A percentile compares a stretch with the other conserved stretches of the same genome.
phyloP scores from a whole-genome alignment of 2,113 vertebrate species.

The Pelmatolapia mariae region DNA sequence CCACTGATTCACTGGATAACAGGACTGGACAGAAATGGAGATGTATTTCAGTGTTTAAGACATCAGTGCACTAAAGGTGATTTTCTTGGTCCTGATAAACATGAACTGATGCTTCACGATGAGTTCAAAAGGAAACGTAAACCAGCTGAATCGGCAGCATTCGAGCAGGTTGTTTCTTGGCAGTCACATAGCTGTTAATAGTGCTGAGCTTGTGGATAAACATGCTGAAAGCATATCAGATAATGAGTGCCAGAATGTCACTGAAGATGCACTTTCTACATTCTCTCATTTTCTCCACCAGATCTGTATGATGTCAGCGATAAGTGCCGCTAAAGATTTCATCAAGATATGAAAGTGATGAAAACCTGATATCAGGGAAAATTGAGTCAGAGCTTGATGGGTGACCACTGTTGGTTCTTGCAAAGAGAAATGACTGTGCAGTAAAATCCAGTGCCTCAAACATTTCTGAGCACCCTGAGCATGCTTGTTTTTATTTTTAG shows the following conservation, averaged over 20 bases:
- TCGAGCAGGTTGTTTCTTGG: neutral
- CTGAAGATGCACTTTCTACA: neutral
- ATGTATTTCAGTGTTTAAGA: neutral
- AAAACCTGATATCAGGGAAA: neutral
- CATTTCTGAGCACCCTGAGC: neutral
- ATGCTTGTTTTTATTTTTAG: neutral
- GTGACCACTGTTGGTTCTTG: neutral
- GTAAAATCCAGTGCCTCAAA: neutral
- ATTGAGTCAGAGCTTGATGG: fast-evolving
- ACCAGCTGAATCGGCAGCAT: neutral
- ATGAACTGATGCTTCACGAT: neutral
- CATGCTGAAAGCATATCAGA: neutral
- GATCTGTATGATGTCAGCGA: neutral
- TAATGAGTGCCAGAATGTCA: neutral
- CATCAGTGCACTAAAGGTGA: neutral
- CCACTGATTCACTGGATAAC: neutral
- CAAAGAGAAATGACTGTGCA: neutral
- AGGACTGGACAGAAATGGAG: neutral
- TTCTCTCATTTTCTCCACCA: neutral
- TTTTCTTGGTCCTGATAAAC: neutral
- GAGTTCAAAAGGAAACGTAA: neutral
- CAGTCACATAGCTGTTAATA: neutral
- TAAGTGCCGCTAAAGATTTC: neutral
- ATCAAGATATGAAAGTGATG: neutral
- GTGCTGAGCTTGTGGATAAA: neutral